A percentile compares a stretch with the other conserved stretches of the same genome.
phyloP scores from a whole-genome alignment of 2,797 vertebrate genomes.

The Myotis findleyi region DNA sequence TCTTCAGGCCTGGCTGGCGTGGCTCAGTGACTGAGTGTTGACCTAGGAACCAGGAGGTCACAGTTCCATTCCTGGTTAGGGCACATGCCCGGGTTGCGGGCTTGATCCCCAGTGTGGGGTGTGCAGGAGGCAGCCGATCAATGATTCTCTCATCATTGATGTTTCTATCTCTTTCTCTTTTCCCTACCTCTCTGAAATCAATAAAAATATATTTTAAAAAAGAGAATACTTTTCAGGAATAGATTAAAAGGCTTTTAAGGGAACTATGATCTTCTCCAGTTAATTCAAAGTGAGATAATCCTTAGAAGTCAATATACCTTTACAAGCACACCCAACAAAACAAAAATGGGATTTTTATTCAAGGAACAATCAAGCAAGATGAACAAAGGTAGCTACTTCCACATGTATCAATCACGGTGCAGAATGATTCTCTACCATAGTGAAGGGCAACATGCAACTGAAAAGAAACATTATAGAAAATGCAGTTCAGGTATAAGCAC shows the following conservation, averaged over 20 bases:
- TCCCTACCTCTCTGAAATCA: too few species aligned
- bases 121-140: too few species aligned
- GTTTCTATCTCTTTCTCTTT: too few species aligned
- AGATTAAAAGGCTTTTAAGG: slow-evolving; percentile 4
- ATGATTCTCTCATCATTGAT: too few species aligned
- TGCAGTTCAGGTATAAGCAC: not conserved
- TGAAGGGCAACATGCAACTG: accelerated
- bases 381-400: not conserved
- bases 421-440: not conserved
- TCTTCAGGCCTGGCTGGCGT: not conserved
- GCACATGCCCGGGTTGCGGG: too few species aligned
- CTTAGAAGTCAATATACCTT: slow-evolving; percentile 44
- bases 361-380: not conserved
- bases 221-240: not conserved
- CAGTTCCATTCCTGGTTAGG: too few species aligned
- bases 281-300: slow-evolving; percentile 32
- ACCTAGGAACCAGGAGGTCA: too few species aligned
- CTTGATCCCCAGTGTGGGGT: too few species aligned
- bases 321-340: not conserved
- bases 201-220: too few species aligned
- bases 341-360: slow-evolving; percentile 40
- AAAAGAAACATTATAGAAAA: not conserved
- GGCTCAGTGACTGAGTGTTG: too few species aligned
- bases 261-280: not conserved
- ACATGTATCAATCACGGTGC: not conserved